phyloP scores from a whole-genome alignment of 2,113 vertebrate genomes.

The Pelobates fuscus region DNA sequence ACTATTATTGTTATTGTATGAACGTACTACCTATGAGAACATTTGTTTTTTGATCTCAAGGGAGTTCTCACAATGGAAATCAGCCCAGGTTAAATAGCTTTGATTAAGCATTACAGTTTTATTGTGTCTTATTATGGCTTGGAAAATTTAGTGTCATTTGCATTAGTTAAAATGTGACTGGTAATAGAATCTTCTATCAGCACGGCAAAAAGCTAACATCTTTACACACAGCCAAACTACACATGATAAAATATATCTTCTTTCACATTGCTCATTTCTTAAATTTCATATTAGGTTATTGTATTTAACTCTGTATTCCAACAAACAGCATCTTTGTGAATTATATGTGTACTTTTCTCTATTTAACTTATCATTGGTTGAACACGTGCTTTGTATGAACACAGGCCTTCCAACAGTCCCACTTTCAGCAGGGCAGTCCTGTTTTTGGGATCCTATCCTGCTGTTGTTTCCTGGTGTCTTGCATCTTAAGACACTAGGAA shows the following conservation, averaged over 20 bases:
- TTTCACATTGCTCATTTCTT: too few relatives aligned
- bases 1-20: conserved; percentile 18
- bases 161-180: conserved; percentile 1
- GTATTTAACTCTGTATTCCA: too few relatives aligned
- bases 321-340: too few relatives aligned
- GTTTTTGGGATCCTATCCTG: too few relatives aligned
- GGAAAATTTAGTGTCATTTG: conserved; percentile 3
- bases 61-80: conserved; percentile 7
- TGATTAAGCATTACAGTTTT: conserved; percentile 24
- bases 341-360: too few relatives aligned
- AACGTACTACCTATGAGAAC: conserved; percentile 4
- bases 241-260: neutral
- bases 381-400: too few relatives aligned
- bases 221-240: neutral
- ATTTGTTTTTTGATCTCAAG: conserved; percentile 1
- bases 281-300: too few relatives aligned
- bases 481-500: too few relatives aligned
- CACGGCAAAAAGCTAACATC: neutral
- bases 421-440: too few relatives aligned
- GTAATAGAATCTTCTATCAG: neutral
- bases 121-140: conserved; percentile 6
- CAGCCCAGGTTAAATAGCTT: conserved; percentile 17
- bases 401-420: too few relatives aligned
- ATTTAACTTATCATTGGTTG: too few relatives aligned
- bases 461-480: too few relatives aligned